phyloP scores from a whole-genome alignment of 2,113 vertebrate genomes.

The Macrotus californicus region DNA sequence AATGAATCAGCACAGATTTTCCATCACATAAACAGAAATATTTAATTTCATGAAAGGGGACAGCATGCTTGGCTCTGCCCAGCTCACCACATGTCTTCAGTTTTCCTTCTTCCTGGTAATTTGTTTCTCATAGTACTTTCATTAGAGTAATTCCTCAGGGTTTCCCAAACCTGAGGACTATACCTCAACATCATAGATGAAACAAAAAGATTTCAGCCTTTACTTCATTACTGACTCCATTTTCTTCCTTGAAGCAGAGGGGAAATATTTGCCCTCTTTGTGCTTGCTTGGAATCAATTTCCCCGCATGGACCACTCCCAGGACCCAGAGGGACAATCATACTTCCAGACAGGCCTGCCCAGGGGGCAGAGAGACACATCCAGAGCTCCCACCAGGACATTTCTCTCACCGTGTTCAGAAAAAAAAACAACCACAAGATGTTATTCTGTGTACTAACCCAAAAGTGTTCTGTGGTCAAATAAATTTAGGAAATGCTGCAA shows the following conservation, averaged over 20 bases:
- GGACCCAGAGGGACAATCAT: slow-evolving; percentile 29
- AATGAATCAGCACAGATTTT: slow-evolving; percentile 81
- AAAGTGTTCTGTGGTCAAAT: slow-evolving; percentile 21
- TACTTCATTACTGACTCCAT: background rate
- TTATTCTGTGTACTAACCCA: background rate
- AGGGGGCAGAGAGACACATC: background rate
- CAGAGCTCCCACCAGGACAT: slow-evolving; percentile 29
- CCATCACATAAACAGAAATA: slow-evolving; percentile 79
- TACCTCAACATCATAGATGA: background rate
- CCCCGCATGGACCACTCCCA: background rate
- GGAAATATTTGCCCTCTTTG: slow-evolving; percentile 23
- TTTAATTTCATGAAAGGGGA: slow-evolving; percentile 74
- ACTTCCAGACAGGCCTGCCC: slow-evolving; percentile 38
- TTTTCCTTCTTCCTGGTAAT: slow-evolving; percentile 22
- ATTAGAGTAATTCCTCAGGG: slow-evolving; percentile 25
- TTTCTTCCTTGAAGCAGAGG: slow-evolving; percentile 8
- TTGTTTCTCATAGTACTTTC: slow-evolving; percentile 48
- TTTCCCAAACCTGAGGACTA: slow-evolving; percentile 16
- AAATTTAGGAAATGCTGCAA: slow-evolving; percentile 26
- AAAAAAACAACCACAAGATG: background rate
- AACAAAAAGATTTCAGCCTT: slow-evolving; percentile 21
- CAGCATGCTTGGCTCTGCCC: background rate
- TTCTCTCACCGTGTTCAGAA: slow-evolving; percentile 12
- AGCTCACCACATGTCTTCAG: slow-evolving; percentile 20
- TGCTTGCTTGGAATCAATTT: slow-evolving; percentile 37